These are phyloP conservation scores for Drosophila repletoides DNA, from an alignment of 1,140 invertebrate species.

Conservation along the genomic window DNA sequence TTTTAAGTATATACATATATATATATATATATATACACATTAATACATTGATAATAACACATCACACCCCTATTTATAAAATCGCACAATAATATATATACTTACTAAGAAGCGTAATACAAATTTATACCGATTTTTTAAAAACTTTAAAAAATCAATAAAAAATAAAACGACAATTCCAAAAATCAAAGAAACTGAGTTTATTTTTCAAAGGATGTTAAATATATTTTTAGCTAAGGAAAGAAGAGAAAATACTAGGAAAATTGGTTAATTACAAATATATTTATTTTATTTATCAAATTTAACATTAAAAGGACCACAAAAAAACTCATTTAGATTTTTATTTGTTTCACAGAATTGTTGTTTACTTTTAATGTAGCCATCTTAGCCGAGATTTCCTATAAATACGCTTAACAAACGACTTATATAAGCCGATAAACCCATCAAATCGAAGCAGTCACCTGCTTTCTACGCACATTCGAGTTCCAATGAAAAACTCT, in stretches of 20 bases:
- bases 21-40: slow-evolving; percentile 34
- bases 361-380: too few species aligned
- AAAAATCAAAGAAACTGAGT: slow-evolving; percentile 33
- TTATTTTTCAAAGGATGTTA: too few species aligned
- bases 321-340: too few species aligned
- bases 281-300: too few species aligned
- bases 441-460: slow-evolving; percentile 26
- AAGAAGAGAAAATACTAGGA: too few species aligned
- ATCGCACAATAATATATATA: slow-evolving; percentile 38
- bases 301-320: too few species aligned
- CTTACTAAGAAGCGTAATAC: slow-evolving; percentile 27
- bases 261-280: too few species aligned
- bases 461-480: neutral
- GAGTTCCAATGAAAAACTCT: slow-evolving; percentile 50
- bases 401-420: too few species aligned
- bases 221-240: too few species aligned
- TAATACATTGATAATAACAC: too few species aligned
- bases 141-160: slow-evolving; percentile 44
- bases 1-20: slow-evolving; percentile 17
- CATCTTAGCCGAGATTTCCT: too few species aligned
- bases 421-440: slow-evolving; percentile 22
- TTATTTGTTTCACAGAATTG: too few species aligned
- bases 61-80: slow-evolving; percentile 53
- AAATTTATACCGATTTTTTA: slow-evolving; percentile 60
- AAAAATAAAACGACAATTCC: slow-evolving; percentile 45